Percentiles rank a stretch among this genome's conserved stretches.
These are phyloP conservation scores for Columba guinea DNA, from an alignment of 2,797 vertebrate species.

Conservation along the genomic window DNA sequence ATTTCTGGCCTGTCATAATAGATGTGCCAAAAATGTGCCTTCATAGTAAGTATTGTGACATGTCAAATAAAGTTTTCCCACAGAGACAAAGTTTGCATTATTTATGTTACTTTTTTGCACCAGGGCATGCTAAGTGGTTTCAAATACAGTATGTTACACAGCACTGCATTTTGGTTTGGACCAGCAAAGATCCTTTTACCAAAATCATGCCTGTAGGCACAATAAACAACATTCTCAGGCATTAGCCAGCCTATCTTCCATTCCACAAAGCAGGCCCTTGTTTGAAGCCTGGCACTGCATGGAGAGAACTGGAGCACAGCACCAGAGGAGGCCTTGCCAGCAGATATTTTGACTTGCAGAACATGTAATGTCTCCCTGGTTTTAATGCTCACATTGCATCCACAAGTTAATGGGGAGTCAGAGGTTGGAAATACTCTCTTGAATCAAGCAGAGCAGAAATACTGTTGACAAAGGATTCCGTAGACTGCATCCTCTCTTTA, in stretches of 20 bases:
- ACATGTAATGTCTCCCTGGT: background rate
- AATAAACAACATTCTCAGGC: background rate
- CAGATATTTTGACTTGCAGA: background rate
- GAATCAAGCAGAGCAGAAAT: background rate
- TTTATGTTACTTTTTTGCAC: background rate
- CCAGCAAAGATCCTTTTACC: background rate
- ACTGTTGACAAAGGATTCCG: background rate
- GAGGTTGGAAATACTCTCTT: background rate
- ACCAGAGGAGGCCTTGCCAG: background rate
- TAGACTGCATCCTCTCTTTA: background rate
- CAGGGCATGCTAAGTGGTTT: background rate
- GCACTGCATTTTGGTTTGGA: background rate
- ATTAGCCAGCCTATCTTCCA: background rate
- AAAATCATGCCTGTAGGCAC: background rate
- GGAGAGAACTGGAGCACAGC: background rate
- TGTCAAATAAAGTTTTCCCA: background rate
- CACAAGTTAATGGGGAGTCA: background rate
- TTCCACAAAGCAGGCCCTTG: slow-evolving; percentile 1
- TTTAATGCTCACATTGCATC: background rate
- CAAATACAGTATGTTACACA: background rate
- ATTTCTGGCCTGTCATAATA: background rate
- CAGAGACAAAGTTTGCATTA: background rate
- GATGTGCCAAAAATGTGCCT: background rate
- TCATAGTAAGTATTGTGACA: background rate
- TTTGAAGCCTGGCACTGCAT: background rate